These are phyloP conservation scores for Apostichopus leukothele DNA, from an alignment of 53 echinoderm and acorn worm genomes.

Conservation along the genomic window DNA sequence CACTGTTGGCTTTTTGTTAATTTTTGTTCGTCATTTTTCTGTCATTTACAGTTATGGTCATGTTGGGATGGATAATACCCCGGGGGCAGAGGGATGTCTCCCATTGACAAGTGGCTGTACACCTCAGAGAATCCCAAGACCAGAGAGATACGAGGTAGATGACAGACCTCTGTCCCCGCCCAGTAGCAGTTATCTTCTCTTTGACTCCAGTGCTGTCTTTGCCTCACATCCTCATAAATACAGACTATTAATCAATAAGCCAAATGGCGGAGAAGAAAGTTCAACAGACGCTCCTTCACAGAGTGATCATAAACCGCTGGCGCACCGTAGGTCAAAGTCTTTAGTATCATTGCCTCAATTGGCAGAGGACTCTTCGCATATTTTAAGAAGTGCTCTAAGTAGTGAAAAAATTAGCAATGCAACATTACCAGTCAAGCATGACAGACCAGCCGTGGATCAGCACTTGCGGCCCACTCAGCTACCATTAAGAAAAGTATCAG, in stretches of 20 bases:
- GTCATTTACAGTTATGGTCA: background rate
- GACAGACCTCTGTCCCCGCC: conserved; percentile 62
- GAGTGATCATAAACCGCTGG: background rate
- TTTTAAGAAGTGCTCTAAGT: background rate
- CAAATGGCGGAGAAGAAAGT: conserved; percentile 6
- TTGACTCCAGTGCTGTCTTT: conserved; percentile 82
- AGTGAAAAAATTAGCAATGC: background rate
- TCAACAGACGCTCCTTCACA: background rate
- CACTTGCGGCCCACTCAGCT: background rate
- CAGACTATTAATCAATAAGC: conserved; percentile 10
- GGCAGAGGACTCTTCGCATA: background rate
- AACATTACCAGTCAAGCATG: background rate
- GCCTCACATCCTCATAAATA: conserved; percentile 75
- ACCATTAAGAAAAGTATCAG: conserved; percentile 17
- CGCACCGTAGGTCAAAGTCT: conserved; percentile 46
- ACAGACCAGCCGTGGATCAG: background rate
- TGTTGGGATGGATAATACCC: conserved; percentile 25
- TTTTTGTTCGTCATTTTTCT: too few species aligned
- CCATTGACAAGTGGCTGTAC: conserved; percentile 2
- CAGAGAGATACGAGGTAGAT: conserved; percentile 77
- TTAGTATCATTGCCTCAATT: conserved; percentile 40
- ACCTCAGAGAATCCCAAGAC: conserved; percentile 32
- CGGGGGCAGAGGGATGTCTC: conserved; percentile 3
- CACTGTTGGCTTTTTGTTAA: too few species aligned
- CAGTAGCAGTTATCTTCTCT: conserved; percentile 62